These are phyloP conservation scores for Drepana arcuata DNA, from an alignment of 1,140 invertebrate species.

Conservation along the genomic window DNA sequence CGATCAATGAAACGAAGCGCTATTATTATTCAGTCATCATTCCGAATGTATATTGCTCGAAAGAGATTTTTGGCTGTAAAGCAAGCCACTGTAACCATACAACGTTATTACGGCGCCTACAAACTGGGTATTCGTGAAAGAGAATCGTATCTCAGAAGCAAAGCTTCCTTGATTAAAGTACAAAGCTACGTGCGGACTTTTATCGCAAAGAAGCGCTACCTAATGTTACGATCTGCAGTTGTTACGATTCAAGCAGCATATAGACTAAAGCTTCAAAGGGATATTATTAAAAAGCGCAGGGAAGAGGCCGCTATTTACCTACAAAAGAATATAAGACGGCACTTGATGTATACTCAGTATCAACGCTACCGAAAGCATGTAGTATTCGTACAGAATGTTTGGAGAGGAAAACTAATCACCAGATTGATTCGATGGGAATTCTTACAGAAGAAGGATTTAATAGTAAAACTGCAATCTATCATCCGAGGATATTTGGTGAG, in stretches of 20 bases:
- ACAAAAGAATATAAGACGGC: conserved; percentile 76
- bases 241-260: conserved; percentile 48
- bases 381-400: conserved; percentile 63
- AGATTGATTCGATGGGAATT: conserved; percentile 40
- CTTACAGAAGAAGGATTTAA: conserved; percentile 35
- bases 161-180: conserved; percentile 34
- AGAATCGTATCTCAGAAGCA: conserved; percentile 34
- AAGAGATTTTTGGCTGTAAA: conserved; percentile 30
- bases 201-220: conserved; percentile 36
- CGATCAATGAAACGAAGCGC: conserved; percentile 25
- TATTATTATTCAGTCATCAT: conserved; percentile 27
- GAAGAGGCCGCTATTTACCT: conserved; percentile 73
- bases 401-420: conserved; percentile 46
- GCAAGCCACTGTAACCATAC: conserved; percentile 34
- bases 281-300: conserved; percentile 27
- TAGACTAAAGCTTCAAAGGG: conserved; percentile 30
- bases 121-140: conserved; percentile 23
- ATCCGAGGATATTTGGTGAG: conserved; percentile 70
- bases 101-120: conserved; percentile 40
- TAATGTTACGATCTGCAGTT: conserved; percentile 25
- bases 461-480: conserved; percentile 57
- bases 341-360: conserved; percentile 48
- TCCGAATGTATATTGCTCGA: conserved; percentile 39
- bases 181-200: conserved; percentile 43
- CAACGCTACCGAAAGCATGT: conserved; percentile 28